Conservation (phyloP, 1,140 invertebrate species). For the Teleopsis dalmanni region DNA sequence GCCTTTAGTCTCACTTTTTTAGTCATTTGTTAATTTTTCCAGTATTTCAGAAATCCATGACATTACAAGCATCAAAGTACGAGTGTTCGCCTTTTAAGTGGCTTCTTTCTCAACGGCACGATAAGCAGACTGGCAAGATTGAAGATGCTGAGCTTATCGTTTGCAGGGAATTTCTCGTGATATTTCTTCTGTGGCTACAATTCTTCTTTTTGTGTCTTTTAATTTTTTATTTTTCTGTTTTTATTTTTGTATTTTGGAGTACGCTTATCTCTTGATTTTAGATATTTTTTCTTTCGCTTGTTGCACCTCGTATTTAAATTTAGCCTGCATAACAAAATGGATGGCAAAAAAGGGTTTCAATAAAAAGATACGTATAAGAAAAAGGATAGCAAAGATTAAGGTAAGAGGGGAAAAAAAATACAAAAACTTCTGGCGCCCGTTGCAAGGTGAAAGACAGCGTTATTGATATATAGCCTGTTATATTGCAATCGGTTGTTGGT, state of each 20-base stretch:
- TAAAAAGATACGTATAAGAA: background rate
- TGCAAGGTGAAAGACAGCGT: background rate
- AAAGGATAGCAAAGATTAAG: too few relatives aligned
- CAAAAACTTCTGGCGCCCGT: conserved; percentile 1
- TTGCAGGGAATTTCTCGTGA: conserved; percentile 6
- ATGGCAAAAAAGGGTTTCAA: background rate
- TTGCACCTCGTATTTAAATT: background rate
- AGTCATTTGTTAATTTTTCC: background rate
- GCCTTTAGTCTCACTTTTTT: conserved; percentile 7
- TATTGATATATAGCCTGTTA: too few relatives aligned
- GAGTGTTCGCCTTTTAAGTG: background rate
- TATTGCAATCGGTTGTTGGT: conserved; percentile 16
- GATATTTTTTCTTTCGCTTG: background rate
- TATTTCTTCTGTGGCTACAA: background rate
- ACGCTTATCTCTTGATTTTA: background rate
- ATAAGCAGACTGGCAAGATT: conserved; percentile 21
- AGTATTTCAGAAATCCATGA: too few relatives aligned
- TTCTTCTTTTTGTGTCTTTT: background rate
- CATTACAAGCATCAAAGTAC: background rate
- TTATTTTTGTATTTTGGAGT: conserved; percentile 2
- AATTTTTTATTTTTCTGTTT: conserved; percentile 6
- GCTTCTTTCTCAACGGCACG: background rate
- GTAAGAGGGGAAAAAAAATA: background rate
- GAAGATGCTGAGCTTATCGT: conserved; percentile 43
- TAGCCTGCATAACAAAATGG: conserved; percentile 7